phyloP scores from a whole-genome alignment of 2,113 vertebrate species.

The Barbus barbus region DNA sequence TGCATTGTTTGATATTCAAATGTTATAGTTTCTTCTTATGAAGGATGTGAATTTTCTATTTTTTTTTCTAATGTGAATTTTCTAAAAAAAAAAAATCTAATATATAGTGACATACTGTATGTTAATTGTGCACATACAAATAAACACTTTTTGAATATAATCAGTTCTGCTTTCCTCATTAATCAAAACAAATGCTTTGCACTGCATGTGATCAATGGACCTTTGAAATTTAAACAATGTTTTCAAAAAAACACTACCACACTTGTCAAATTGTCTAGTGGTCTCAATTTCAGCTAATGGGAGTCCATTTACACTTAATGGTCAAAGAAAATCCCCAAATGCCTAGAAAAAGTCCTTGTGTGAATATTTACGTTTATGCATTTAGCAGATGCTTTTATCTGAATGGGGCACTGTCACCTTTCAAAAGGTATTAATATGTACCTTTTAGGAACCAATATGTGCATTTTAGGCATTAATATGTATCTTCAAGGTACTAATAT shows the following conservation, averaged over 20 bases:
- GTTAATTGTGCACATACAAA: not conserved
- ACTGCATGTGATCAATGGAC: not conserved
- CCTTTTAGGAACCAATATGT: too few relatives aligned
- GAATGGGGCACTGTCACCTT: not conserved
- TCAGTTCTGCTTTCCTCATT: not conserved
- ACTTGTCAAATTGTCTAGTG: not conserved
- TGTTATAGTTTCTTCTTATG: constrained; percentile 48
- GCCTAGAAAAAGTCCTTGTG: too few relatives aligned
- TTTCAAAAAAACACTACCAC: not conserved
- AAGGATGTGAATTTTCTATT: constrained; percentile 32
- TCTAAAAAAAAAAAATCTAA: too few relatives aligned
- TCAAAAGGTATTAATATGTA: too few relatives aligned
- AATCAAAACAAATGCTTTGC: not conserved
- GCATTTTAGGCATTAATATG: too few relatives aligned
- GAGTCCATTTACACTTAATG: not conserved
- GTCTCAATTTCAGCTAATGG: constrained; percentile 5
- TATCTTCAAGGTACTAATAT: too few relatives aligned
- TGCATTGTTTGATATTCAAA: constrained; percentile 21
- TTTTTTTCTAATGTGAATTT: not conserved
- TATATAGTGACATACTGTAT: not conserved
- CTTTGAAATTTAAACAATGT: not conserved
- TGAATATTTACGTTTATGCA: too few relatives aligned
- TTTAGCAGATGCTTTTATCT: not conserved
- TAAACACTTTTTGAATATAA: not conserved
- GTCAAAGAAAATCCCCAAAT: not conserved